Percentiles rank a stretch among this genome's conserved stretches.
phyloP scores from a whole-genome alignment of 2,888 invertebrate genomes.

The Leptopilina drosophilae region DNA sequence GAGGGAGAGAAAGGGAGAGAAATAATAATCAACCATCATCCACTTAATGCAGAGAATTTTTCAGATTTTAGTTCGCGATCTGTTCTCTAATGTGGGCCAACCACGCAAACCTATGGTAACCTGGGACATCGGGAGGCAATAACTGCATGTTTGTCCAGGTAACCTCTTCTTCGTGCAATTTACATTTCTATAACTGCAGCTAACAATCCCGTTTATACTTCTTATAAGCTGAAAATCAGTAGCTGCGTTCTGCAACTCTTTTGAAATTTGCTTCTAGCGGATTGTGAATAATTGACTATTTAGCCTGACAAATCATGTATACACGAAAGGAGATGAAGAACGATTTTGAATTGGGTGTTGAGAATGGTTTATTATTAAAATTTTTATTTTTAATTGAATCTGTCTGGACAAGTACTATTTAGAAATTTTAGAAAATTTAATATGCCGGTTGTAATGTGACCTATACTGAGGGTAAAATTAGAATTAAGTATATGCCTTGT shows the following conservation, averaged over 20 bases:
- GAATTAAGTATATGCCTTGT: no score
- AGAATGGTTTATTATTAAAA: background rate
- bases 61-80: slow-evolving; percentile 73
- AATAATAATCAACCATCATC: slow-evolving; percentile 69
- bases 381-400: background rate
- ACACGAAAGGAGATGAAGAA: background rate
- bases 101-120: slow-evolving; percentile 76
- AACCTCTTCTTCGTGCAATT: slow-evolving; percentile 66
- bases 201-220: slow-evolving; percentile 31
- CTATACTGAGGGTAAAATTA: no score
- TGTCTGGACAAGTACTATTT: background rate
- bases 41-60: slow-evolving; percentile 66
- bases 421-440: no score
- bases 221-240: background rate
- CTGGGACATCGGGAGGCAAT: slow-evolving; percentile 68
- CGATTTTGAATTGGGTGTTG: background rate
- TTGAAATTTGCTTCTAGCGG: background rate
- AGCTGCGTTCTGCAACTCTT: background rate
- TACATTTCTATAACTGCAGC: slow-evolving; percentile 69
- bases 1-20: slow-evolving; percentile 34
- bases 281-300: slow-evolving; percentile 4
- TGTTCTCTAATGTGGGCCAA: slow-evolving; percentile 71
- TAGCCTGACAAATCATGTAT: background rate
- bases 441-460: background rate
- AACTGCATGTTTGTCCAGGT: slow-evolving; percentile 74